These are phyloP conservation scores for Vultur gryphus DNA, from an alignment of 2,797 vertebrate species.

Conservation along the genomic window DNA sequence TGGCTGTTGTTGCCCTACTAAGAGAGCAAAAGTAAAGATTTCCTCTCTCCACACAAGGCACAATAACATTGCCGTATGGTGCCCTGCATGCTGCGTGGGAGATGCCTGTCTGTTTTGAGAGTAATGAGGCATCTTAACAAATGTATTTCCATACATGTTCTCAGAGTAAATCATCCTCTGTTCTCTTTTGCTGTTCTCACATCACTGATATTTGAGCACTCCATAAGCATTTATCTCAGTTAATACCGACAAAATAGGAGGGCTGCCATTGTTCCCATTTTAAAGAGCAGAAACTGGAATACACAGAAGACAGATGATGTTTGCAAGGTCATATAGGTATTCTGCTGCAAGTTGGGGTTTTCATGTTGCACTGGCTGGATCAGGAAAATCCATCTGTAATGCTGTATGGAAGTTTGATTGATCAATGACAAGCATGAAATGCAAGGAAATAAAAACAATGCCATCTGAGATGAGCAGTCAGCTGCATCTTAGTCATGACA, in stretches of 20 bases:
- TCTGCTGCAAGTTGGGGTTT: background rate
- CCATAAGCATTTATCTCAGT: background rate
- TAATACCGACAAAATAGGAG: background rate
- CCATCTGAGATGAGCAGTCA: background rate
- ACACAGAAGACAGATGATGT: background rate
- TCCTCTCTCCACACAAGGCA: background rate
- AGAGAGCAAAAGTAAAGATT: background rate
- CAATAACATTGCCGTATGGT: background rate
- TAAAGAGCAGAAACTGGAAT: background rate
- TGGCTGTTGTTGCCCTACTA: background rate
- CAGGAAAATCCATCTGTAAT: background rate
- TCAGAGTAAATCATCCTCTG: background rate
- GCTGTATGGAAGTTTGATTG: background rate
- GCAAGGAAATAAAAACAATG: background rate
- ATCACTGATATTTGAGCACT: background rate
- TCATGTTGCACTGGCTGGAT: background rate
- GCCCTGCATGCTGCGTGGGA: background rate
- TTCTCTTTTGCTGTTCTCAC: background rate
- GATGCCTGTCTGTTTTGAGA: background rate
- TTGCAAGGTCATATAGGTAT: background rate
- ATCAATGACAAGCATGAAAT: background rate
- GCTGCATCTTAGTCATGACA: background rate
- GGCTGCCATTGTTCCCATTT: background rate
- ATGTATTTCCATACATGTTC: background rate
- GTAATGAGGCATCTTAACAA: background rate